Evolutionary conservation across 2,113 vertebrate genomes (phyloP).

Genomic region (Boulengeromyrus knoepffleri): DNA sequence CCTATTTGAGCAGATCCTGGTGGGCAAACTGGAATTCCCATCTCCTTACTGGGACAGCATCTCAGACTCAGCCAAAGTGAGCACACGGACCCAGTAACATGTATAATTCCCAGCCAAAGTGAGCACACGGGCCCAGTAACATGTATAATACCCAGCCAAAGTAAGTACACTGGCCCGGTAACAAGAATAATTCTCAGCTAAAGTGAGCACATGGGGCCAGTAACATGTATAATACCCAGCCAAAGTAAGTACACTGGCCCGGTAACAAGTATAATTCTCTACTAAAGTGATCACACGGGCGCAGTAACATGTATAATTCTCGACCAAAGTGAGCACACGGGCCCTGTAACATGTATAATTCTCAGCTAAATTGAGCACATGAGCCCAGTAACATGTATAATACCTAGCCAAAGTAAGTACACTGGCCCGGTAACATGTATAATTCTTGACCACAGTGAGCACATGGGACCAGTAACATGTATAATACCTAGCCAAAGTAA

Average conservation of each 20-base stretch:
- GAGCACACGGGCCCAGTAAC: not conserved
- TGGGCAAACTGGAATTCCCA: slow-evolving; percentile 90
- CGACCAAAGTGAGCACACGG: slow-evolving; percentile 64
- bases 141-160: not conserved
- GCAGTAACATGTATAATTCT: slow-evolving; percentile 6
- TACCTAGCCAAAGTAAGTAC: not conserved
- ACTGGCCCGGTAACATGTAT: too few species aligned
- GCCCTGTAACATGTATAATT: not conserved
- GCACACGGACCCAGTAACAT: not conserved
- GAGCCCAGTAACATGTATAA: not conserved
- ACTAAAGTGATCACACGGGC: not conserved
- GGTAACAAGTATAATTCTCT: not conserved
- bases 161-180: not conserved
- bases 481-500: slow-evolving; percentile 73
- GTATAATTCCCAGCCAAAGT: not conserved
- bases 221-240: slow-evolving; percentile 51
- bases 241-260: slow-evolving; percentile 54
- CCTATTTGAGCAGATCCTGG: slow-evolving; percentile 93
- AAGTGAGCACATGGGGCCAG: not conserved
- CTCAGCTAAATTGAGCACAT: not conserved
- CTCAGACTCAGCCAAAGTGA: slow-evolving; percentile 85
- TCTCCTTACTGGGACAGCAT: slow-evolving; percentile 96
- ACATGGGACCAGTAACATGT: not conserved
- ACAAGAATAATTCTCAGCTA: not conserved
- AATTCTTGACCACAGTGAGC: not conserved